Base-by-base conservation (phyloP, 2,888 invertebrate genomes). In the Chironomus riparius region DNA sequence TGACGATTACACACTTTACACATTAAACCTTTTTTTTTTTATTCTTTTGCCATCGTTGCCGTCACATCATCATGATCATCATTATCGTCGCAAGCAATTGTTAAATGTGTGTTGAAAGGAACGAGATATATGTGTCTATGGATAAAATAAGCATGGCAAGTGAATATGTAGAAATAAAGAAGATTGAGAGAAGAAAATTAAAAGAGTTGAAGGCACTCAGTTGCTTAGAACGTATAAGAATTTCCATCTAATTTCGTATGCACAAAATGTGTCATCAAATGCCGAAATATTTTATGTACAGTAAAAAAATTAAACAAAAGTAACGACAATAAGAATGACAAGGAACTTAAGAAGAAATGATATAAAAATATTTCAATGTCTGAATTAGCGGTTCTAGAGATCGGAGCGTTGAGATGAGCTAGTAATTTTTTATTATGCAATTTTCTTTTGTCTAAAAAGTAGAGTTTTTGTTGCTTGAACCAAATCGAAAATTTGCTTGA, bases 231-330 rank as follows among this genome's bases (percentile, higher is more conserved):
- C 56, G 56, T 18, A 7, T 18, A 18, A 56, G 15, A 56, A 56
- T 56, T 50, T 72, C 21, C 72, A 56, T 72, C 72, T 72, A 72
- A 72, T 72, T 72, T 62, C 13, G 62, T 72, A 72, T 72, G 62
- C 72, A 50, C 56, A 56, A 72, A 22, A 56, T 72, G 56, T 62
- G 72, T 72, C 72, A 72, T 62, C 61, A 72, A 12, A 24, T 38
- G 10, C 38, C 38, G 38, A 38, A 38, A 38, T 4, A 28, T 38
- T 38, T 38, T 38, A 38, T 38, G 38, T 38, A 38, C 38, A 10
- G 38, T 38, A 38, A 10, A 38, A 38, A 38, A 38, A 38, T 5
- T 5, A 28, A 28, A 28, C 3, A 28, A 38, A 38, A 10, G 7
- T 7, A 38, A 38, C 38, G 10, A 38, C 38, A 38, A 38, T 38